Conservation (phyloP, 2,888 invertebrate species). For the Diarsia mendica region DNA sequence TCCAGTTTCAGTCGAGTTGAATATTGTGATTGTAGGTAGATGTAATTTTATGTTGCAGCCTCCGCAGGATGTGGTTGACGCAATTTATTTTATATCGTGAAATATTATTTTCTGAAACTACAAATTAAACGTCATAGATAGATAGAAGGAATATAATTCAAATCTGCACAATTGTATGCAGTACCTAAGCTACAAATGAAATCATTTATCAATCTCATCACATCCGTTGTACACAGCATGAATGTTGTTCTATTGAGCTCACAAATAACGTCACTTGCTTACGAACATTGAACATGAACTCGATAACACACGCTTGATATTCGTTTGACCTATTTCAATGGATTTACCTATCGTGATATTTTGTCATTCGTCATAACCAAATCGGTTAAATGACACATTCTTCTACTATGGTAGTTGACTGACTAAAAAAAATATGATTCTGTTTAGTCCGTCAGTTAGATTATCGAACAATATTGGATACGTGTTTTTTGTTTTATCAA, state of each 20-base stretch:
- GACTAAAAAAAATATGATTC: too few relatives aligned
- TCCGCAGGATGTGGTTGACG: background rate
- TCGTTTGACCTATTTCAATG: background rate
- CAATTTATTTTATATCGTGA: background rate
- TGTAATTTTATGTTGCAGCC: slow-evolving; percentile 30
- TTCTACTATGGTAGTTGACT: too few relatives aligned
- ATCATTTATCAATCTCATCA: slow-evolving; percentile 7
- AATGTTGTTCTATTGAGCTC: background rate
- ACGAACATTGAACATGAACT: background rate
- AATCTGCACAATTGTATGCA: background rate
- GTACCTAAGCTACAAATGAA: too few relatives aligned
- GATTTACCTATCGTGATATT: too few relatives aligned
- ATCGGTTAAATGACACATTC: too few relatives aligned
- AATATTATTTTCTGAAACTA: background rate
- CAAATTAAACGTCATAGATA: background rate
- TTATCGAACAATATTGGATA: too few relatives aligned
- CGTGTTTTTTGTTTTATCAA: too few relatives aligned
- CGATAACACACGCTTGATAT: background rate
- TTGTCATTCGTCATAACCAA: too few relatives aligned
- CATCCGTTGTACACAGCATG: background rate
- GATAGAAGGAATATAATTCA: background rate
- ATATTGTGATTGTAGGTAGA: slow-evolving; percentile 1
- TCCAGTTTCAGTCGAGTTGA: slow-evolving; percentile 3
- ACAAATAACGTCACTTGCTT: slow-evolving; percentile 1
- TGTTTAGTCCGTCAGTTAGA: too few relatives aligned